Conservation (phyloP, 2,797 vertebrate genomes). For the Atherinosoma microstoma region DNA sequence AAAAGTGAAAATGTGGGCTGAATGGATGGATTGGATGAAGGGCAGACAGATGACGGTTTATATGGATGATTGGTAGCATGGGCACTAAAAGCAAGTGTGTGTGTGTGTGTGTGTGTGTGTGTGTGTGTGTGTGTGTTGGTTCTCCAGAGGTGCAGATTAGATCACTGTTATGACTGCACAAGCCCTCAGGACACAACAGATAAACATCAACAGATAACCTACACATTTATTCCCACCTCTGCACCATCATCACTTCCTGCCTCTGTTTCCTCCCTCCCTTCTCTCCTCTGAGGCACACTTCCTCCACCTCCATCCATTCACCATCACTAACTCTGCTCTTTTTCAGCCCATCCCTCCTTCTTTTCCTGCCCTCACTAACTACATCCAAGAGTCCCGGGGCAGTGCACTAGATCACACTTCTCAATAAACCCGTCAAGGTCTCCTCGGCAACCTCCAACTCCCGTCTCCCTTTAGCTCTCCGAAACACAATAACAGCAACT, state of each 20-base stretch:
- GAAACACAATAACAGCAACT: slow-evolving; percentile 76
- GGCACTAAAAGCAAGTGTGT: slow-evolving; percentile 30
- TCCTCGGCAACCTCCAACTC: slow-evolving; percentile 15
- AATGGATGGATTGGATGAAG: slow-evolving; percentile 64
- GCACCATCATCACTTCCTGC: slow-evolving; percentile 61
- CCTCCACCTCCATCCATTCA: slow-evolving; percentile 43
- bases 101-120: slow-evolving; percentile 48
- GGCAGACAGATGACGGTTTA: slow-evolving; percentile 64
- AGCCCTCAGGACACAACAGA: slow-evolving; percentile 72
- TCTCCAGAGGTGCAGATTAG: slow-evolving; percentile 71
- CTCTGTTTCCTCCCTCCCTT: slow-evolving; percentile 32
- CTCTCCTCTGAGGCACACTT: slow-evolving; percentile 39
- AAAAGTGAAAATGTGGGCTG: slow-evolving; percentile 64
- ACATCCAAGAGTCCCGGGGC: slow-evolving; percentile 78
- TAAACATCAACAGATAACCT: slow-evolving; percentile 77
- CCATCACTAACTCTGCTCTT: slow-evolving; percentile 22
- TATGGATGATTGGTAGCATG: slow-evolving; percentile 73
- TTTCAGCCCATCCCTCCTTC: slow-evolving; percentile 14
- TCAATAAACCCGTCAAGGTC: slow-evolving; percentile 83
- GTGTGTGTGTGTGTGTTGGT: slow-evolving; percentile 49
- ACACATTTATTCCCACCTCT: slow-evolving; percentile 71
- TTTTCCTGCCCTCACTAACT: slow-evolving; percentile 72
- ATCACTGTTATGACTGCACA: slow-evolving; percentile 79
- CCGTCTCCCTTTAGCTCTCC: slow-evolving; percentile 52
- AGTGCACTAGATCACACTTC: slow-evolving; percentile 80